Percentiles rank a stretch among this genome's conserved stretches.
Conservation (phyloP, 2,888 invertebrate genomes). For the Disparrhopalites patrizii region DNA sequence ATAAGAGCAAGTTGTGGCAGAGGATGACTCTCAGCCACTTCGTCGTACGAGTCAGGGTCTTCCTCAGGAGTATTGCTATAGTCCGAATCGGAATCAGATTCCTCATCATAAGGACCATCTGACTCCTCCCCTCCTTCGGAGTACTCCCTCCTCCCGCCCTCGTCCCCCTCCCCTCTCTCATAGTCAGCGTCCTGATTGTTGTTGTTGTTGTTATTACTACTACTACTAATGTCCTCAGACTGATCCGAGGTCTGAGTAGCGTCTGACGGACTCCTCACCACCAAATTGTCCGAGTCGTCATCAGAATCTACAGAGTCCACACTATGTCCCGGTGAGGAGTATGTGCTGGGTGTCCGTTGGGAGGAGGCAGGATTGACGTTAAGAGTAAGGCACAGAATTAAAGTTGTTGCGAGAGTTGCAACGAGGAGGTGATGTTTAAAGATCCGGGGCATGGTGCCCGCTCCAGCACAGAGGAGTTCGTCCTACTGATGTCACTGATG, state of each 20-base stretch:
- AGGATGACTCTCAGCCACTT: slow-evolving; percentile 33
- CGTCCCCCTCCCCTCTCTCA: slow-evolving; percentile 20
- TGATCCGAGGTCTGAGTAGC: background rate
- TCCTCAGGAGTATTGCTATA: slow-evolving; percentile 20
- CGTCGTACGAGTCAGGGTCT: slow-evolving; percentile 26
- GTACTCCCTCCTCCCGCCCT: slow-evolving; percentile 26
- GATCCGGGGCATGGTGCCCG: slow-evolving; percentile 36
- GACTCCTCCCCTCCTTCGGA: slow-evolving; percentile 21
- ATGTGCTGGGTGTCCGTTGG: slow-evolving; percentile 17
- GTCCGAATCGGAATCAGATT: slow-evolving; percentile 25
- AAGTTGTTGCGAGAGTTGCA: slow-evolving; percentile 24
- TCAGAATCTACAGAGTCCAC: background rate
- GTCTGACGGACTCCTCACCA: slow-evolving; percentile 1
- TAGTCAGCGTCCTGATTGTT: slow-evolving; percentile 21
- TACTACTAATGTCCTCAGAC: background rate
- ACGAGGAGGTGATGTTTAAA: slow-evolving; percentile 26
- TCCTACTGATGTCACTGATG: too few species aligned
- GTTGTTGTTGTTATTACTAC: background rate
- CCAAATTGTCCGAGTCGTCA: slow-evolving; percentile 24
- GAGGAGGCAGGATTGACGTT: background rate
- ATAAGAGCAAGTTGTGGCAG: slow-evolving; percentile 39
- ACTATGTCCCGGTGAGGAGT: background rate
- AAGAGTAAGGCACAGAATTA: slow-evolving; percentile 34
- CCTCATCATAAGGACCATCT: slow-evolving; percentile 25
- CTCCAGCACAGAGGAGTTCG: too few species aligned